These are phyloP conservation scores for Brenthis daphne DNA, from an alignment of 2,888 invertebrate species.

Conservation along the genomic window DNA sequence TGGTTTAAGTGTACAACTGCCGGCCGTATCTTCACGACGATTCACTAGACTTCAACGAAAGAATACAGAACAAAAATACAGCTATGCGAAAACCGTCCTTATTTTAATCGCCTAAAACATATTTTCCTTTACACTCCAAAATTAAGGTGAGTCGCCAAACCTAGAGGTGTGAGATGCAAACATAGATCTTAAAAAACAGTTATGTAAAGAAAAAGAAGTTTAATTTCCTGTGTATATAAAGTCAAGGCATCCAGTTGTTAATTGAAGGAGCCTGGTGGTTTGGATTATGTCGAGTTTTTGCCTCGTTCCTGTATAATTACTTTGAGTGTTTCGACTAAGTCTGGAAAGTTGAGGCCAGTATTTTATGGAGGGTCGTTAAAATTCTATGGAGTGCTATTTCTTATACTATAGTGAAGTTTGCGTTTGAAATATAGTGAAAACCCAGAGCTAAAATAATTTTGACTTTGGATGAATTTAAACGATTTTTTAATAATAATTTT, in stretches of 20 bases:
- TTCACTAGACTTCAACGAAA: slow-evolving; percentile 53
- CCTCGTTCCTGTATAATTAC: slow-evolving; percentile 55
- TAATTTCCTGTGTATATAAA: slow-evolving; percentile 63
- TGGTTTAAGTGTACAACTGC: slow-evolving; percentile 62
- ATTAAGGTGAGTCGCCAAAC: slow-evolving; percentile 45
- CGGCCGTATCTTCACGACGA: slow-evolving; percentile 57
- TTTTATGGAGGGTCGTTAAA: slow-evolving; percentile 58
- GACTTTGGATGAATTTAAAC: slow-evolving; percentile 12
- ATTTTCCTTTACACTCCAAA: slow-evolving; percentile 48
- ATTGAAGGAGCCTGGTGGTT: slow-evolving; percentile 54
- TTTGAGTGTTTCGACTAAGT: slow-evolving; percentile 51
- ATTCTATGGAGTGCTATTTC: slow-evolving; percentile 55
- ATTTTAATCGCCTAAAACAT: slow-evolving; percentile 44
- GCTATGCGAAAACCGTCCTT: slow-evolving; percentile 47
- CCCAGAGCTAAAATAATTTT: slow-evolving; percentile 23
- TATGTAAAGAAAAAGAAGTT: slow-evolving; percentile 51
- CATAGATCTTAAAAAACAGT: slow-evolving; percentile 51
- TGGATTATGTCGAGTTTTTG: slow-evolving; percentile 63
- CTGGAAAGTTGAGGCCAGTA: slow-evolving; percentile 49
- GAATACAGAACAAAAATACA: slow-evolving; percentile 47
- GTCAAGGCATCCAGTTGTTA: slow-evolving; percentile 51
- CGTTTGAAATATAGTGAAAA: slow-evolving; percentile 46
- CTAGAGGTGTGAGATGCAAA: slow-evolving; percentile 48
- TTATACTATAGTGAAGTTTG: slow-evolving; percentile 50
- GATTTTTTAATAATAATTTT: background rate